phyloP scores from a whole-genome alignment of 1,140 invertebrate genomes.

The Ephestia elutella region DNA sequence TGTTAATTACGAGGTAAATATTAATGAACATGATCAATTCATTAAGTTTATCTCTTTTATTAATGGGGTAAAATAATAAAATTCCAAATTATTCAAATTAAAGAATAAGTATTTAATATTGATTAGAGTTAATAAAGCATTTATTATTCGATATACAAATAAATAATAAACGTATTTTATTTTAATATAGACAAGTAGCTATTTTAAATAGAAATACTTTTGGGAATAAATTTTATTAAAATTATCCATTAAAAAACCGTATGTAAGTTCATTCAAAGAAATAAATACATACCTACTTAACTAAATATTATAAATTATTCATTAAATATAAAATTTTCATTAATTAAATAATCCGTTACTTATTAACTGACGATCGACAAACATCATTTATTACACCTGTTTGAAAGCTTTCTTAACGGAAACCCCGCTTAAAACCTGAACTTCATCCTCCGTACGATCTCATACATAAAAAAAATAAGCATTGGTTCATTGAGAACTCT shows the following conservation, averaged over 20 bases:
- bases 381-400: background rate
- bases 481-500: slow-evolving; percentile 59
- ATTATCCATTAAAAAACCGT: no score
- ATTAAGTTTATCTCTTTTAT: slow-evolving; percentile 8
- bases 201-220: no score
- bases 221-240: no score
- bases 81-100: no score
- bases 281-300: no score
- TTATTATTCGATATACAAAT: no score
- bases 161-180: no score
- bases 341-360: slow-evolving; percentile 10
- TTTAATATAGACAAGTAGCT: no score
- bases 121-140: no score
- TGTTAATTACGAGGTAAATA: background rate
- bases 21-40: background rate
- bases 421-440: background rate
- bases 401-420: background rate
- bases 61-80: background rate
- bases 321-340: slow-evolving; percentile 8
- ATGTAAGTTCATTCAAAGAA: no score
- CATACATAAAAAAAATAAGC: slow-evolving; percentile 26
- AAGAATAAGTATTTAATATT: no score
- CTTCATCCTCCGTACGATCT: background rate
- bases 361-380: background rate
- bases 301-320: no score